Evolutionary conservation across 2,888 invertebrate species (phyloP), one percentile per base, ranked within the genome.

Genomic region (Acanthosepion esculentum): DNA sequence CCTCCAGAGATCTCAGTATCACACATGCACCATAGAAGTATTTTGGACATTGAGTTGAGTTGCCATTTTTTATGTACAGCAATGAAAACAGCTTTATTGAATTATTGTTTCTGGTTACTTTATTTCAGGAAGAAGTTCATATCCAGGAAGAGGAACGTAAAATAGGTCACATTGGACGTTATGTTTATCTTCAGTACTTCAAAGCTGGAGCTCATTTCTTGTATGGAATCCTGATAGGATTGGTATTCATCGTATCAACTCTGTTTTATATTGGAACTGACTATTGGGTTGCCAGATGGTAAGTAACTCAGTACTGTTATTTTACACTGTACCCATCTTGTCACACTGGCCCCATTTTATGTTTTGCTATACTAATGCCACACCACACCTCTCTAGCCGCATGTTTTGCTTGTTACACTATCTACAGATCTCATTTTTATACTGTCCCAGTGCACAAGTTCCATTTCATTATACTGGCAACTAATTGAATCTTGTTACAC

Each of bases 281-380:
- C 97, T 98, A 98, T 96, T 98, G 98, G 98, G 98, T 99, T 0
- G 98, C 98, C 5, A 97, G 98, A 96, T 99, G 99, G 99, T 98
- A 97, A 97, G 97, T 96, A 91, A 94, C 53, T n/a, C 78, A 33
- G 3, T 41, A 2, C 41, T 41, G 41, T 41, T 41, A 41, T 41
- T 41, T 41, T 41, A 2, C 41, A 3, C 41, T 41, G 41, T 41
- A 41, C 3, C 12, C 78, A 78, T 7, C 29, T 78, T 15, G 15
- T 55, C 29, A 29, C 26, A 26, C 7, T 78, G 29, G 29, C 29
- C 23, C 23, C 12, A 48, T 53, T 55, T 50, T 48, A 91, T 48
- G 29, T 48, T 48, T 41, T 64, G 48, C 12, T 29, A 23, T 48
- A 29, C 23, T 41, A n/a, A n/a, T 33, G 64, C 64, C 64, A 94